Base-by-base conservation (phyloP, 2,797 vertebrate genomes). In the Tapera naevia region DNA sequence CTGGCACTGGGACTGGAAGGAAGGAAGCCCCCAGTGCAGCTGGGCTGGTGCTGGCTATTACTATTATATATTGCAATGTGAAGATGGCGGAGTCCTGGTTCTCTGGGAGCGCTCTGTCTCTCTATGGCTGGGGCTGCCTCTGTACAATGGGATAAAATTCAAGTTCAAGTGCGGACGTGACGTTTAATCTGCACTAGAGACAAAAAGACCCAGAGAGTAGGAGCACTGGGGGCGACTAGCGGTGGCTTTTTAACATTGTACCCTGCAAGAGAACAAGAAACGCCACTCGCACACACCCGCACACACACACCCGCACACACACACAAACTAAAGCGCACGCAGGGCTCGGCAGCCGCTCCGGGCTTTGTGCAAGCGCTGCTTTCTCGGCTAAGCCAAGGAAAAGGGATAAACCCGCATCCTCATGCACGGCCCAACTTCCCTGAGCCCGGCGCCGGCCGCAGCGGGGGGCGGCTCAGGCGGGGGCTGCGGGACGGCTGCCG, bases 131-230 rank as follows among this genome's bases (percentile, higher is more conserved):
- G 98, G 98, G 98, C 98, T 98, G 98, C 98, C 98, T 99, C 98
- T 98, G 98, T 99, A 99, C 98, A 98, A 98, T 98, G 98, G 98
- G 98, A 99, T 98, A 99, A 99, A 99, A 99, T 99, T 99, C 99
- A 99, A 99, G 99, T 99, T 99, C 99, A 99, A 99, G 99, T 99
- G 99, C 99, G 99, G 99, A 99, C 99, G 99, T 99, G 99, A 99
- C 99, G 99, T 99, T 99, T 99, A 99, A 99, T 99, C 98, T 99
- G 98, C 98, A 98, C 98, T 98, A 98, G 98, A 99, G 98, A 98
- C 99, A 98, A 99, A 98, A 98, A 99, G 98, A 98, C 98, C 97
- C 96, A 97, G 98, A 97, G 98, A 99, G 98, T 97, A 98, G 98
- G 99, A 99, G 99, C 99, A 99, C 99, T 99, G 99, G 99, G 99